Conservation (phyloP, 2,888 invertebrate species). For the Rhaphigaster nebulosa region DNA sequence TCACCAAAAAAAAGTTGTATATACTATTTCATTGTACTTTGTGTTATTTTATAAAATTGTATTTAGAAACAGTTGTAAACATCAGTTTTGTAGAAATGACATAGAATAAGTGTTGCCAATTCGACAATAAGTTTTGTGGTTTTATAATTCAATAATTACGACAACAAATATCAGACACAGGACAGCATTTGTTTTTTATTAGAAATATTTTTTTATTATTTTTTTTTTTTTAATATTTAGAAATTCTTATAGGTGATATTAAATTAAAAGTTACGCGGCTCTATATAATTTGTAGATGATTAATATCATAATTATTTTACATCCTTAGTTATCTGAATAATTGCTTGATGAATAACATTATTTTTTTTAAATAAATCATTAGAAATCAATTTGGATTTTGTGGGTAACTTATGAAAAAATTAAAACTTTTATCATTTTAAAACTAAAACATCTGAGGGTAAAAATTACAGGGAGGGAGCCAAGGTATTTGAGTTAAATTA, state of each 20-base stretch:
- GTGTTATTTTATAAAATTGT: background rate
- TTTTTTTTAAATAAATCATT: background rate
- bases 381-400: background rate
- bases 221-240: background rate
- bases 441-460: background rate
- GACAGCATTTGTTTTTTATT: background rate
- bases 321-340: background rate
- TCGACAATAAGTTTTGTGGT: background rate
- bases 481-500: background rate
- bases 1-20: background rate
- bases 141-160: background rate
- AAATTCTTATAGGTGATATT: background rate
- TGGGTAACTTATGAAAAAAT: background rate
- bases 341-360: background rate
- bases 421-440: background rate
- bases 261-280: background rate
- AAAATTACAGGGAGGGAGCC: background rate
- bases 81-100: slow-evolving; percentile 17
- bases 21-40: background rate
- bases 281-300: background rate
- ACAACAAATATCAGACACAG: background rate
- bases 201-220: background rate
- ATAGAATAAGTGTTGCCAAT: slow-evolving; percentile 34
- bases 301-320: background rate
- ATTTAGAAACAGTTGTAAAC: background rate